Percentiles rank a stretch among this genome's conserved stretches.
Conservation (phyloP, 2,797 vertebrate genomes). For the Sparus aurata region DNA sequence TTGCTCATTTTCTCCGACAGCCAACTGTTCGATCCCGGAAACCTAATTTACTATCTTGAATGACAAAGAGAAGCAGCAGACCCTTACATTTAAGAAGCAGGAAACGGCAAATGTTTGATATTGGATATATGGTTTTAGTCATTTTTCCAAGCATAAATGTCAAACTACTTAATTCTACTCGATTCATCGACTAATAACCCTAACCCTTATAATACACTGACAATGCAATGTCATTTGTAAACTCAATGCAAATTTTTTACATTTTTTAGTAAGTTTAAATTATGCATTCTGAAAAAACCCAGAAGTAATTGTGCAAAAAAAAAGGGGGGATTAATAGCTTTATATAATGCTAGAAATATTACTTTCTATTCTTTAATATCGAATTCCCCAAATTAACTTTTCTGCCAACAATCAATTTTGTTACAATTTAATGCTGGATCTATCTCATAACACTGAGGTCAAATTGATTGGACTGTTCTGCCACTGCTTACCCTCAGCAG, state of each 20-base stretch:
- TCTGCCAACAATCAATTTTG: slow-evolving; percentile 17
- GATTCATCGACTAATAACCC: no score
- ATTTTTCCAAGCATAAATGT: no score
- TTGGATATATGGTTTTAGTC: no score
- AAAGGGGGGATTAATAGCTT: neutral
- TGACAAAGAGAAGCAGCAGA: no score
- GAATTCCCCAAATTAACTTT: slow-evolving; percentile 15
- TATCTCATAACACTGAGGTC: neutral
- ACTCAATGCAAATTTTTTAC: neutral
- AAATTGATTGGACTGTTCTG: slow-evolving; percentile 18
- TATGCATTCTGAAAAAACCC: neutral
- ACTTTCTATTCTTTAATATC: neutral
- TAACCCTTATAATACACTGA: no score
- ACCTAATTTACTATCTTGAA: no score
- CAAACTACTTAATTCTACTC: no score
- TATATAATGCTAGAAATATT: neutral
- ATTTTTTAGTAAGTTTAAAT: neutral
- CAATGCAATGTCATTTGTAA: no score
- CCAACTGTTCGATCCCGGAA: no score
- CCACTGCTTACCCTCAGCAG: slow-evolving; percentile 36
- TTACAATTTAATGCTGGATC: neutral
- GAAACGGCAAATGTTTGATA: no score
- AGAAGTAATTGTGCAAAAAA: neutral
- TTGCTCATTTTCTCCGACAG: no score
- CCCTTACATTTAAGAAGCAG: no score